Conservation (phyloP, 2,113 vertebrate genomes). For the Eurypyga helias region DNA sequence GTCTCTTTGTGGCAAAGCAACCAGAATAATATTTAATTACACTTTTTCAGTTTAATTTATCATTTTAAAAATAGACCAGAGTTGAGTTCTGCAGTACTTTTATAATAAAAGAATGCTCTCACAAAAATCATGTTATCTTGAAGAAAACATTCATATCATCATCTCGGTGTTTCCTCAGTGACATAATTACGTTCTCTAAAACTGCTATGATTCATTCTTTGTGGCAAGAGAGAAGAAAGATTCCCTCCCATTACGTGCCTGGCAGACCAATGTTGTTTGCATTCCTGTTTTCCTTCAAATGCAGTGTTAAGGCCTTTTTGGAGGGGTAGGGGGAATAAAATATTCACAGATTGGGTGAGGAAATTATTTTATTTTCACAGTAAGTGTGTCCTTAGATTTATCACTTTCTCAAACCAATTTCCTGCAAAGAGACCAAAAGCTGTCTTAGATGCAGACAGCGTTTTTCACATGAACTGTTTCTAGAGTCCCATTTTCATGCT, state of each 20-base stretch:
- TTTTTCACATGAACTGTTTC: slow-evolving; percentile 24
- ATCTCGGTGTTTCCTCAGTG: not conserved
- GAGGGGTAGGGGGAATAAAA: not conserved
- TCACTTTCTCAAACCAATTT: not conserved
- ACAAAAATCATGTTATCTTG: not conserved
- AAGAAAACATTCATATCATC: slow-evolving; percentile 10
- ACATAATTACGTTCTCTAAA: slow-evolving; percentile 35
- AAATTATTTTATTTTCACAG: not conserved
- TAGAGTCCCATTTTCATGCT: not conserved
- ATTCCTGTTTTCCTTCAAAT: not conserved
- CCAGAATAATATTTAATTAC: slow-evolving; percentile 19
- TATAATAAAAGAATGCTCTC: not conserved
- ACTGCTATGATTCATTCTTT: not conserved
- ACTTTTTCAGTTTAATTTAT: not conserved
- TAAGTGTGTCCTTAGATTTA: not conserved
- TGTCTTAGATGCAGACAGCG: not conserved
- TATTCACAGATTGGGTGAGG: not conserved
- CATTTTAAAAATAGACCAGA: slow-evolving; percentile 21
- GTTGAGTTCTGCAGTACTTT: not conserved
- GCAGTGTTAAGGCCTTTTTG: not conserved
- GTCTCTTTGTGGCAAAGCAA: not conserved
- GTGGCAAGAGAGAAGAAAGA: not conserved
- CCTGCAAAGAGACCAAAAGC: not conserved
- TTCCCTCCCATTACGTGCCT: not conserved
- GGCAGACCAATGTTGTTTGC: not conserved